These are phyloP conservation scores for Incurvaria masculella DNA, from an alignment of 2,888 invertebrate genomes.

Conservation along the genomic window DNA sequence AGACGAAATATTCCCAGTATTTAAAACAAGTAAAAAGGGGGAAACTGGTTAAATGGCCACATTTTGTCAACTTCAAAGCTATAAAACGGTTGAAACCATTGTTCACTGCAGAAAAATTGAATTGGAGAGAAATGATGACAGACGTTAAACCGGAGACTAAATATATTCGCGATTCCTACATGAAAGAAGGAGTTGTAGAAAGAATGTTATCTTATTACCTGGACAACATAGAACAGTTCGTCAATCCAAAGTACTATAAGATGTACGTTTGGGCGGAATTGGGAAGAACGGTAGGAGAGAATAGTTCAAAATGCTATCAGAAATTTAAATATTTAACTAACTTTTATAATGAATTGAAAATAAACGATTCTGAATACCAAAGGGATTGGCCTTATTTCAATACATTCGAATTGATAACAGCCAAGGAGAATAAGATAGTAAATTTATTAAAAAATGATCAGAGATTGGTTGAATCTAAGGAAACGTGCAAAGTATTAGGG, in stretches of 20 bases:
- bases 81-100: slow-evolving; percentile 22
- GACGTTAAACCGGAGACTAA: slow-evolving; percentile 23
- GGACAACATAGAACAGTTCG: slow-evolving; percentile 37
- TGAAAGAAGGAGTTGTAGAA: slow-evolving; percentile 29
- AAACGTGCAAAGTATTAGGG: slow-evolving; percentile 20
- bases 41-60: slow-evolving; percentile 19
- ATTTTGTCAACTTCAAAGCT: slow-evolving; percentile 17
- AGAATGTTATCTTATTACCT: slow-evolving; percentile 35
- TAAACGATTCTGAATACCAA: slow-evolving; percentile 25
- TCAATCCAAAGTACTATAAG: slow-evolving; percentile 37
- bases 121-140: slow-evolving; percentile 29
- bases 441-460: slow-evolving; percentile 16
- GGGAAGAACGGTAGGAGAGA: slow-evolving; percentile 28
- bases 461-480: slow-evolving; percentile 21
- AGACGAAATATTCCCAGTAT: slow-evolving; percentile 29
- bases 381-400: slow-evolving; percentile 20
- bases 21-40: slow-evolving; percentile 32
- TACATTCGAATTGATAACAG: slow-evolving; percentile 28
- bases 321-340: slow-evolving; percentile 38
- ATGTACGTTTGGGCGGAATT: slow-evolving; percentile 40
- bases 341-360: slow-evolving; percentile 30
- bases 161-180: slow-evolving; percentile 27
- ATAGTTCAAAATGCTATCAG: slow-evolving; percentile 32
- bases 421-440: slow-evolving; percentile 26
- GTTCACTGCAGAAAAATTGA: slow-evolving; percentile 29